Conservation (phyloP, 2,113 vertebrate genomes). For the Mixornis gularis region DNA sequence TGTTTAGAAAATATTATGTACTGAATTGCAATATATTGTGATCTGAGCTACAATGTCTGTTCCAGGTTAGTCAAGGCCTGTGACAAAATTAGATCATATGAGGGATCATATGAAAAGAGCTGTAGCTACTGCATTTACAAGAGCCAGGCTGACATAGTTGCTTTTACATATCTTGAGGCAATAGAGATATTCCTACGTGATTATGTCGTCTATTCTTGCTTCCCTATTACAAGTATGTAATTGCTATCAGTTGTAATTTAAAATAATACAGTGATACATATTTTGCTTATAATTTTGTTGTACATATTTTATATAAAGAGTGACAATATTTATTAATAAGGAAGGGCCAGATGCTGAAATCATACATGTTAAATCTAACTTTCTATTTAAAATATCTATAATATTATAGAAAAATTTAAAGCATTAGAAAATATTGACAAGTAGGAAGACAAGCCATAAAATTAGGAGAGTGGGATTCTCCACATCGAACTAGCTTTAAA, state of each 20-base stretch:
- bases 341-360: background rate
- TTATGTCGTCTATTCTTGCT: background rate
- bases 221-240: background rate
- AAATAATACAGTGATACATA: background rate
- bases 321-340: background rate
- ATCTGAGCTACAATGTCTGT: conserved; percentile 15
- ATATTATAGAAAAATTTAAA: background rate
- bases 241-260: background rate
- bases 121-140: conserved; percentile 32
- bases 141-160: conserved; percentile 24
- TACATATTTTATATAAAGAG: background rate
- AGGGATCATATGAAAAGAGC: conserved; percentile 41
- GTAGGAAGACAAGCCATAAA: background rate
- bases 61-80: conserved; percentile 47
- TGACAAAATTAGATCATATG: conserved; percentile 53
- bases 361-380: background rate
- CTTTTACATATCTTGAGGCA: conserved; percentile 34
- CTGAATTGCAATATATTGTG: background rate
- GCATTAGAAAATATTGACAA: fast-evolving
- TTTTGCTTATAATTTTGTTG: background rate
- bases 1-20: background rate
- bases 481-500: background rate
- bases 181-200: background rate
- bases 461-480: background rate
- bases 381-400: background rate